phyloP scores from a whole-genome alignment of 1,140 invertebrate genomes.

The Trypoxylus dichotomus region DNA sequence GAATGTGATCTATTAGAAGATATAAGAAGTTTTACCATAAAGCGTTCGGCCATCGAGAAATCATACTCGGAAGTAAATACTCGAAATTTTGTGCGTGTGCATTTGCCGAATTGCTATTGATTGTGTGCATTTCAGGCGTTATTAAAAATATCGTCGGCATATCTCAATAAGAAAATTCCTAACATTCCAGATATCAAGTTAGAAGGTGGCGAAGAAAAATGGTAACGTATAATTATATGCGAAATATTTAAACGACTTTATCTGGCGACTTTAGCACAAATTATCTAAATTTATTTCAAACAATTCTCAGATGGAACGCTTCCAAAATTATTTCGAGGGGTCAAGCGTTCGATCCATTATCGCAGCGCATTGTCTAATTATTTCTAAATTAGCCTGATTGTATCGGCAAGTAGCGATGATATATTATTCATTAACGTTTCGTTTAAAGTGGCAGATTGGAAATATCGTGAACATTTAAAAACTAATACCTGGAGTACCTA shows the following conservation, averaged over 20 bases:
- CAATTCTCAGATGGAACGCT: neutral
- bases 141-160: slow-evolving; percentile 85
- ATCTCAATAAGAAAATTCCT: slow-evolving; percentile 89
- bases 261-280: neutral
- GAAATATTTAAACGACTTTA: neutral
- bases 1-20: slow-evolving; percentile 94
- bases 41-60: slow-evolving; percentile 90
- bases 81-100: slow-evolving; percentile 3
- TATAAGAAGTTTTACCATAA: slow-evolving; percentile 88
- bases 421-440: too few species aligned
- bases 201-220: slow-evolving; percentile 86
- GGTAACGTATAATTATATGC: slow-evolving; percentile 59
- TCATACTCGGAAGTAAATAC: slow-evolving; percentile 86
- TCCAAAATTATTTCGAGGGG: neutral
- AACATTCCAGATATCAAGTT: slow-evolving; percentile 86
- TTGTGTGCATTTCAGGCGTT: slow-evolving; percentile 66
- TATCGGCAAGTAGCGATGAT: too few species aligned
- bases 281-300: neutral
- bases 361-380: neutral
- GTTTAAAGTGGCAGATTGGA: too few species aligned
- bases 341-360: slow-evolving; percentile 31
- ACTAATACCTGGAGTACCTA: too few species aligned
- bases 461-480: too few species aligned
- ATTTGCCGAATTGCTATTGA: slow-evolving; percentile 24
- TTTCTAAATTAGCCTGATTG: too few species aligned